These are phyloP conservation scores for cattle (Bos taurus) DNA, from an alignment of 2,113 vertebrate species.

Conservation along the genomic window ARS-UCD2.0 NC_037329.1:113442501-113443000, in stretches of 20 bases:
- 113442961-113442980: too few relatives aligned
- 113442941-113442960: too few relatives aligned
- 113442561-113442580: neutral
- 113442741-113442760: neutral
- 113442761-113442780: neutral
- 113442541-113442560: neutral
- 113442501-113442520: neutral
- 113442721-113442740: neutral
- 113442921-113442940: too few relatives aligned
- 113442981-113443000: too few relatives aligned
- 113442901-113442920: too few relatives aligned
- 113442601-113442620: neutral
- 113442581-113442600: neutral
- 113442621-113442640: rapidly evolving
- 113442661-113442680: neutral
- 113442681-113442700: neutral
- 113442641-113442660: neutral
- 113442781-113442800: neutral
- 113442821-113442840: neutral
- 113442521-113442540: neutral
- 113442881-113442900: too few relatives aligned
- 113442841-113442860: neutral
- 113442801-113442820: neutral
- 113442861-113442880: neutral
- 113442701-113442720: neutral